Base-by-base conservation (phyloP, 2,888 invertebrate genomes). In the Arrhopalites spinosus region DNA sequence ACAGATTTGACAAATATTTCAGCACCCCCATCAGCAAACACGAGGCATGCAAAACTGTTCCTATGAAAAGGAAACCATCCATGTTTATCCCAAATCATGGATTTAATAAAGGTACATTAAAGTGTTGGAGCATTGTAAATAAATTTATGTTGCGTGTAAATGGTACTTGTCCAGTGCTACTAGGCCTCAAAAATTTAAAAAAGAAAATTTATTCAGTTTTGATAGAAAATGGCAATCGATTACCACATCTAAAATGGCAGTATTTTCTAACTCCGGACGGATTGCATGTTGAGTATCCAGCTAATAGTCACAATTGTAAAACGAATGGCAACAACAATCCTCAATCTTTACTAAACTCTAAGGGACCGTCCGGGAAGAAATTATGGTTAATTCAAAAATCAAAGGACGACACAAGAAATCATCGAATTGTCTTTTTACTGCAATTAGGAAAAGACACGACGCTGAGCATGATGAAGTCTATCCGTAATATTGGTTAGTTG, bases 201-300 rank as follows among this genome's bases (percentile, higher is more conserved):
- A 30, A 5, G 64, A n/a, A 64, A 64, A 64, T 3, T n/a, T n/a
- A n/a, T n/a, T 47, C 84, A 86, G 87, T 86, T 43, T 87, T 87
- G 84, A 83, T 84, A 45, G 83, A 84, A 71, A 87, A 87, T 81
- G 82, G 85, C 59, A 85, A 85, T 78, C 84, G 84, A 66, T 83
- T 86, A 77, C 85, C 86, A 5, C 84, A 84, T 67, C 82, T 88
- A 59, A 87, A 87, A 80, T 88, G 88, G 88, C 88, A 88, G 83
- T 88, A 87, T 81, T 88, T 87, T 81, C 86, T 88, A 78, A 86
- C 87, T 1, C 83, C 84, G 30, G 85, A 85, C 61, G 87, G 87
- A 1, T 83, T 87, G 8, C 86, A 87, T 80, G 86, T 86, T 75
- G 87, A 87, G 83, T 88, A 86, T 82, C 88, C 88, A 13, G 86